Evolutionary conservation across 2,888 invertebrate genomes (phyloP).

Genomic region (Oxycera nigricornis): DNA sequence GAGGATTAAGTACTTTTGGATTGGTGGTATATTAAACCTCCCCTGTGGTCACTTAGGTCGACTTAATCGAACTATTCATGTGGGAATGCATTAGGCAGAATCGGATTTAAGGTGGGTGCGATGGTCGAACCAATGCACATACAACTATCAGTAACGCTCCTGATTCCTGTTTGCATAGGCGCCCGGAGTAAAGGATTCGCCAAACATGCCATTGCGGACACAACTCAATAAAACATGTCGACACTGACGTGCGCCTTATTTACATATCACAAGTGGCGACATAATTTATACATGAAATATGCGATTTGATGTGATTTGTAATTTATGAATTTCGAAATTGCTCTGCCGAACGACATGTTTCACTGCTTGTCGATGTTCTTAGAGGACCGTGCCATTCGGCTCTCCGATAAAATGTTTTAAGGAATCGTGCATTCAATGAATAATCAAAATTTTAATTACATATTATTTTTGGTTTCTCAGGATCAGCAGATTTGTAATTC

Average conservation of each 20-base stretch:
- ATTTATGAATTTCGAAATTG: slow-evolving; percentile 47
- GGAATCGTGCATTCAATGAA: too few species aligned
- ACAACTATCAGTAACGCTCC: too few species aligned
- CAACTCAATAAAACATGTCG: slow-evolving; percentile 15
- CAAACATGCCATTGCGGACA: background rate
- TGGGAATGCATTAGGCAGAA: slow-evolving; percentile 38
- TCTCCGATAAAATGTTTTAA: too few species aligned
- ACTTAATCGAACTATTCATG: slow-evolving; percentile 47
- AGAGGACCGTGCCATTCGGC: too few species aligned
- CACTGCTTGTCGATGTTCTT: background rate
- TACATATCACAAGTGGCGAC: slow-evolving; percentile 44
- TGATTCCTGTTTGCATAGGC: background rate
- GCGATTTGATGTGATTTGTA: slow-evolving; percentile 48
- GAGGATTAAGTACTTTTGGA: slow-evolving; percentile 44
- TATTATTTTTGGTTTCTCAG: too few species aligned
- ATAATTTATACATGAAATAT: slow-evolving; percentile 48
- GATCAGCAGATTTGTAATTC: too few species aligned
- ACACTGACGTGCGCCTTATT: slow-evolving; percentile 42
- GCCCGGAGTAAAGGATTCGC: slow-evolving; percentile 8
- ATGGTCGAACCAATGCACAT: too few species aligned
- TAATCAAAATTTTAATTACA: too few species aligned
- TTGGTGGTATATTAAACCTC: slow-evolving; percentile 42
- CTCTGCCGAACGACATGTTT: background rate
- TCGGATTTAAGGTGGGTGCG: background rate
- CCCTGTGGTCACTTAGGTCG: slow-evolving; percentile 44